A percentile compares a stretch with the other conserved stretches of the same genome.
These are phyloP conservation scores for Spea multiplicata DNA, from an alignment of 2,113 vertebrate species.

Conservation along the genomic window DNA sequence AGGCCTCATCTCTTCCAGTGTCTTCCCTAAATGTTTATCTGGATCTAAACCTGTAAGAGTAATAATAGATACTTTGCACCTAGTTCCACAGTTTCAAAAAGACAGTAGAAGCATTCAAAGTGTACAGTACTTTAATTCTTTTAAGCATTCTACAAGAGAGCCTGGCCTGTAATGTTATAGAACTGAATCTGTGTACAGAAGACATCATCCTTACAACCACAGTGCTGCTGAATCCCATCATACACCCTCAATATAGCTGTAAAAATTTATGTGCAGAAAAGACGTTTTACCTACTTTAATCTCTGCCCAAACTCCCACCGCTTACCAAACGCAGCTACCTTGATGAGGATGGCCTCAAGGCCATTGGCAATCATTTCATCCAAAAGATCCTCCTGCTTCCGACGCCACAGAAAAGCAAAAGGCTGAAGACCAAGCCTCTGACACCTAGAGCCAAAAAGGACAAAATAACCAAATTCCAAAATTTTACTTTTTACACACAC, in stretches of 20 bases:
- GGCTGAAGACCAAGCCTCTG: constrained; percentile 84
- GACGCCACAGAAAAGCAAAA: constrained; percentile 90
- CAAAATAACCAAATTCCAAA: too few relatives aligned
- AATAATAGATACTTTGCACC: neutral
- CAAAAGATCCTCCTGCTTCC: constrained; percentile 83
- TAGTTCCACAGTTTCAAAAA: too few relatives aligned
- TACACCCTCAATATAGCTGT: too few relatives aligned
- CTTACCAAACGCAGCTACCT: constrained; percentile 94
- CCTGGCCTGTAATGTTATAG: too few relatives aligned
- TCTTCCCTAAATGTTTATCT: constrained; percentile 90
- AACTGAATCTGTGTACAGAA: too few relatives aligned
- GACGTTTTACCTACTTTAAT: neutral
- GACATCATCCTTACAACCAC: too few relatives aligned
- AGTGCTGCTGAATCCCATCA: too few relatives aligned
- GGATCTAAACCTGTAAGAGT: constrained; percentile 85
- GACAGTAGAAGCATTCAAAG: too few relatives aligned
- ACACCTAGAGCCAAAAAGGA: constrained; percentile 68
- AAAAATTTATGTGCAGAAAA: too few relatives aligned
- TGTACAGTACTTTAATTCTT: too few relatives aligned
- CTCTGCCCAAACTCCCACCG: neutral
- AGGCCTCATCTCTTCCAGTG: constrained; percentile 82
- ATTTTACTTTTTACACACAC: too few relatives aligned
- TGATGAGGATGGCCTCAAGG: constrained; percentile 89
- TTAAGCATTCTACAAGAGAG: too few relatives aligned
- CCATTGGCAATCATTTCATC: constrained; percentile 86